Evolutionary conservation across 2,797 vertebrate species (phyloP).

Genomic region (Hybognathus amarus): DNA sequence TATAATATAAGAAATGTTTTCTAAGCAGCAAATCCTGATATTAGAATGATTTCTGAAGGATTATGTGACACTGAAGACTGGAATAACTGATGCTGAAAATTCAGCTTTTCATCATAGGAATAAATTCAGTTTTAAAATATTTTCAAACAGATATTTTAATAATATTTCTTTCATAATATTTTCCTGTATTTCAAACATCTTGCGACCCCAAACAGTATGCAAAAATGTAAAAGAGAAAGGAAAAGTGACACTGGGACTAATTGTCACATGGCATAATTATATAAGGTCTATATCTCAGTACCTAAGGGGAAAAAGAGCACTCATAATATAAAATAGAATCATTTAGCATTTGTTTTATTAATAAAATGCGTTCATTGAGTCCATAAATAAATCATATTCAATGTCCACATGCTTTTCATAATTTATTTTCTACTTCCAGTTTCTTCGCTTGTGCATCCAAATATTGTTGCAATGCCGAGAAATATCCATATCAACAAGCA

Average conservation of each 20-base stretch:
- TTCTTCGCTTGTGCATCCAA: constrained; percentile 6
- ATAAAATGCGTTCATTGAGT: neutral
- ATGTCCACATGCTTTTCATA: constrained; percentile 13
- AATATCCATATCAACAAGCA: constrained; percentile 49
- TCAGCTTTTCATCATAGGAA: too few species aligned
- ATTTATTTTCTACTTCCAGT: constrained; percentile 36
- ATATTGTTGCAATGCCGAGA: constrained; percentile 21
- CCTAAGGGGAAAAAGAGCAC: neutral
- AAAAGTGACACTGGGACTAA: neutral
- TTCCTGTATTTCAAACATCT: too few species aligned
- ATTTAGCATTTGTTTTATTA: constrained; percentile 14
- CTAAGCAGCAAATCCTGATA: neutral
- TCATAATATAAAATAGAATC: neutral
- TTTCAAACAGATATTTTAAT: too few species aligned
- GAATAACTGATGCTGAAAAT: too few species aligned
- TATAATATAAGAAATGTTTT: neutral
- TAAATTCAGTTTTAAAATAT: too few species aligned
- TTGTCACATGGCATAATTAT: neutral
- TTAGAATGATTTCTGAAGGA: neutral
- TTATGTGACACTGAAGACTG: too few species aligned
- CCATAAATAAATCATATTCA: neutral
- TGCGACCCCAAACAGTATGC: neutral
- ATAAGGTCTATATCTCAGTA: neutral
- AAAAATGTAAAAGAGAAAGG: neutral
- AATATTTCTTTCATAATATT: too few species aligned